Evolutionary conservation across 2,797 vertebrate species (phyloP).

Genomic region (Hydrophis major): DNA sequence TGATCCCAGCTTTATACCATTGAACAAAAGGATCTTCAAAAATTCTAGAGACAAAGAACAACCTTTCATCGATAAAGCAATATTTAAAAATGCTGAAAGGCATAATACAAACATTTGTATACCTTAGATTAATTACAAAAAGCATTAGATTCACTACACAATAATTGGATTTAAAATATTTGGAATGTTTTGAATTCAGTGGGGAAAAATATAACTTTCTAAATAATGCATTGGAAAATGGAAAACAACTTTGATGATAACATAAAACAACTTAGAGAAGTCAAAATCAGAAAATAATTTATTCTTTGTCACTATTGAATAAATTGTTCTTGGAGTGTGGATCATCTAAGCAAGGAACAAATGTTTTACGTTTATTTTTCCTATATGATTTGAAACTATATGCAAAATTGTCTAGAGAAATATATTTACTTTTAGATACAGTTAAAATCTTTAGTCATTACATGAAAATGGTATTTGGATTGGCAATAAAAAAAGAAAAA

Average conservation of each 20-base stretch:
- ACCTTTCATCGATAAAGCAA: background rate
- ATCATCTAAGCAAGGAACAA: background rate
- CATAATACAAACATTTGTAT: background rate
- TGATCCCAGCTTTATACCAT: background rate
- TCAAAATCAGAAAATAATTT: background rate
- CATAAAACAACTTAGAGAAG: background rate
- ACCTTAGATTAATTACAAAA: background rate
- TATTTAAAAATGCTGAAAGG: background rate
- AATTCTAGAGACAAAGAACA: background rate
- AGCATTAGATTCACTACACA: background rate
- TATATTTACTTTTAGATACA: background rate
- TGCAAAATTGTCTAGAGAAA: background rate
- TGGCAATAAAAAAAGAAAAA: background rate
- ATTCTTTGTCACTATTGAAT: background rate
- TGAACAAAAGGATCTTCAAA: background rate
- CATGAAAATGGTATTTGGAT: background rate
- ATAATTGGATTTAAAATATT: background rate
- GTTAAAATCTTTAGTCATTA: background rate
- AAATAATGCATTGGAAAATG: background rate
- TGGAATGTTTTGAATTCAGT: background rate
- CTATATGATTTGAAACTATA: background rate
- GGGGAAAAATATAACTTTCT: background rate
- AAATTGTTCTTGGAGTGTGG: background rate
- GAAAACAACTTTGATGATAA: background rate
- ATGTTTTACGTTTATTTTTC: background rate